Evolutionary conservation across 2,113 vertebrate genomes (phyloP), one percentile per base, ranked within the genome.

Genomic region (Tinamus guttatus): DNA sequence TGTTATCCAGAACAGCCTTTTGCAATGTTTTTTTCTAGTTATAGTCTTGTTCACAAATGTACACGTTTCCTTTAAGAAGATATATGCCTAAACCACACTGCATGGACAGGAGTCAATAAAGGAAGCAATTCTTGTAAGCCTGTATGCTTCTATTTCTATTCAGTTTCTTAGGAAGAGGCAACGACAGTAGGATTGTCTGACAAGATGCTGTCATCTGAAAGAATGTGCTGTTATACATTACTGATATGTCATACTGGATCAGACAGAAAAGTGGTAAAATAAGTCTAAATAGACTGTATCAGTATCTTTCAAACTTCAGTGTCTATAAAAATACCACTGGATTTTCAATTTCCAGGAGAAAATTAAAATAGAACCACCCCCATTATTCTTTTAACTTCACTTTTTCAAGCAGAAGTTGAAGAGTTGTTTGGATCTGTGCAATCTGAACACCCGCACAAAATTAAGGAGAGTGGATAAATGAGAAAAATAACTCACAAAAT

Each of bases 101-200:
- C 64, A 87, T 94, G 92, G 95, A 88, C 40, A 78, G 75, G 90
- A 95, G 85, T 95, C 92, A 94, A 78, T 96, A 95, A 94, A 93
- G 76, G 89, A 94, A 95, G 47, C 76, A 93, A 76, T 92, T 95
- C 28, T 71, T 95, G 32, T 19, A 75, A 87, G 32, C 19, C 54
- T 78, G 3, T 38, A 49, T 65, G 45, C n/a, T 89, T 86, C 38
- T 51, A 5, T n/a, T 89, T 86, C 38, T 51, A 5, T n/a, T 83
- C 3, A 47, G 47, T 24, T 91, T 95, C 76, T 60, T 45, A n/a
- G 92, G 77, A 87, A 21, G 28, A 71, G 41, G 7, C 20, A 34
- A 30, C 10, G 28, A 21, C 56, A 75, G 38, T 60, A 77, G 41
- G 51, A 40, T 24, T 74, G 9, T 36, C 28, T n/a, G 67, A 38